Conservation (phyloP, 2,113 vertebrate genomes). For the Platichthys stellatus region DNA sequence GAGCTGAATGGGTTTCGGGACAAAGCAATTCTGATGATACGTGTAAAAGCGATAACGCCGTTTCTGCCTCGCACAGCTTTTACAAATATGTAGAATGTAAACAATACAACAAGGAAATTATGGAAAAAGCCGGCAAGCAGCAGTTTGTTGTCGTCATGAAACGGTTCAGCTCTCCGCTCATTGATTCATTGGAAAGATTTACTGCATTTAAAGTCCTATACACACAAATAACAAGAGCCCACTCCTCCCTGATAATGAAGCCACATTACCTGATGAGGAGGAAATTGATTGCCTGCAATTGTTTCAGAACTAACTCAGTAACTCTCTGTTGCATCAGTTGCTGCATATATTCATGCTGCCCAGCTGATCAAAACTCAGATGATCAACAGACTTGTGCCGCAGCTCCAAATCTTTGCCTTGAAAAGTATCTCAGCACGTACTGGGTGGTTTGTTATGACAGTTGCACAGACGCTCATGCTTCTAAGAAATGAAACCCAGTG, state of each 20-base stretch:
- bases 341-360: background rate
- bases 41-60: conserved; percentile 12
- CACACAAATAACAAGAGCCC: too few relatives aligned
- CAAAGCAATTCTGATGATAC: conserved; percentile 21
- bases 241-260: too few relatives aligned
- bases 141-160: conserved; percentile 13
- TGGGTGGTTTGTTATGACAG: too few relatives aligned
- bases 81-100: conserved; percentile 45
- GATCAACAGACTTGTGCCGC: background rate
- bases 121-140: conserved; percentile 11
- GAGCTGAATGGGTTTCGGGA: conserved; percentile 21
- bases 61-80: conserved; percentile 1
- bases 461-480: too few relatives aligned
- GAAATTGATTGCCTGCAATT: background rate
- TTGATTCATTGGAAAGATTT: background rate
- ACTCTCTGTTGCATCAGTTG: background rate
- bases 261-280: background rate
- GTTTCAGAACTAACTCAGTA: background rate
- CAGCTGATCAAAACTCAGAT: too few relatives aligned
- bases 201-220: background rate
- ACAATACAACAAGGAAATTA: conserved; percentile 35
- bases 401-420: background rate
- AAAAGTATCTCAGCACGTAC: too few relatives aligned
- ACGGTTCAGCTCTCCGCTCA: background rate
- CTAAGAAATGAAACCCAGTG: background rate